phyloP scores from a whole-genome alignment of 2,113 vertebrate genomes.

The Erpornis zantholeuca region DNA sequence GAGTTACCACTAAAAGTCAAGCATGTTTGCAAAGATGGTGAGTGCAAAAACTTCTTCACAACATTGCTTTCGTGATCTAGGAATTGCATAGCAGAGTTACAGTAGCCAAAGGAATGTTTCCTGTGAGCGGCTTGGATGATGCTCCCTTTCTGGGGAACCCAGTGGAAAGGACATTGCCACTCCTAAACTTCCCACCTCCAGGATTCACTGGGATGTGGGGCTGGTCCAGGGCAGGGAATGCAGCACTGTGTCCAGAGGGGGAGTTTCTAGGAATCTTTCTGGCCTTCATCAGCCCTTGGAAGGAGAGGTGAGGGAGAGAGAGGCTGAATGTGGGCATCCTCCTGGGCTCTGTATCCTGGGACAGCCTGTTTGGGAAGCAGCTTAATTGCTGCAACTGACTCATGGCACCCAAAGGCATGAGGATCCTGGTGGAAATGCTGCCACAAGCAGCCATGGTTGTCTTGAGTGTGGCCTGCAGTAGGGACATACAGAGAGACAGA shows the following conservation, averaged over 20 bases:
- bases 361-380: neutral
- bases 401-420: neutral
- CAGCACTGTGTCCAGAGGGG: neutral
- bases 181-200: neutral
- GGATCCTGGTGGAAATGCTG: neutral
- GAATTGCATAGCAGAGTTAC: neutral
- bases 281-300: neutral
- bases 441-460: rapidly evolving
- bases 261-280: neutral
- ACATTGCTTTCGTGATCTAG: neutral
- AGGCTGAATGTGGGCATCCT: neutral
- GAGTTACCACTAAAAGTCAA: neutral
- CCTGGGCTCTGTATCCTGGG: neutral
- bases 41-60: neutral
- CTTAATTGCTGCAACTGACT: neutral
- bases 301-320: neutral
- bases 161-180: neutral
- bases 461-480: no score
- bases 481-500: neutral
- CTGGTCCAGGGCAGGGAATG: neutral
- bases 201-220: neutral
- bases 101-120: neutral
- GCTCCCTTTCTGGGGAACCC: neutral
- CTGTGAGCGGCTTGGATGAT: rapidly evolving
- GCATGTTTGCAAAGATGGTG: neutral